Conservation (phyloP, 2,113 vertebrate species). For the Caretta caretta region DNA sequence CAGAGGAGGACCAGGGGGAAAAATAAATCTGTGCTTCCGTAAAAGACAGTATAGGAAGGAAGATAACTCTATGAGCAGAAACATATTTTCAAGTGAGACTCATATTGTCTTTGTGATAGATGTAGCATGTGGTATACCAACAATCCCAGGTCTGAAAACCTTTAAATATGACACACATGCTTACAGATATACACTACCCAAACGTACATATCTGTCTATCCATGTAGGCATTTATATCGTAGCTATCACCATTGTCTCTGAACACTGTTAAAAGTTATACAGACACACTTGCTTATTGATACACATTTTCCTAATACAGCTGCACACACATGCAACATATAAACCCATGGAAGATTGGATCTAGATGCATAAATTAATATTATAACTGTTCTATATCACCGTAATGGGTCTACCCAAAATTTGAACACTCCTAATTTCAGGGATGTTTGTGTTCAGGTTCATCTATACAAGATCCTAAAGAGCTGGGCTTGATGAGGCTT, state of each 20-base stretch:
- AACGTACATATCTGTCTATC: neutral
- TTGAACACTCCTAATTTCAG: neutral
- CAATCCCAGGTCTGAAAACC: neutral
- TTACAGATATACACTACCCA: neutral
- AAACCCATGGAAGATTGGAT: neutral
- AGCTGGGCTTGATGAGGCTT: neutral
- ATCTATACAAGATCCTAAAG: neutral
- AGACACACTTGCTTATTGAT: neutral
- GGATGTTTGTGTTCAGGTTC: neutral
- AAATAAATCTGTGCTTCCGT: neutral
- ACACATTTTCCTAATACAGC: neutral
- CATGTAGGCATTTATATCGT: neutral
- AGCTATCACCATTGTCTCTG: neutral
- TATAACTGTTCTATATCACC: neutral
- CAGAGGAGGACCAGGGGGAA: neutral
- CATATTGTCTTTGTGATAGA: neutral
- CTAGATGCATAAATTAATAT: neutral
- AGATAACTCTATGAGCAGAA: neutral
- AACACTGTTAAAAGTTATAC: neutral
- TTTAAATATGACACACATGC: neutral
- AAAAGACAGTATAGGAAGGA: neutral
- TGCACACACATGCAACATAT: neutral
- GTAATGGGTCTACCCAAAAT: neutral
- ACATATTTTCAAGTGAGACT: neutral
- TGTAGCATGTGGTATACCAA: neutral